Conservation (phyloP, 2,888 invertebrate genomes). For the Acronicta psi region DNA sequence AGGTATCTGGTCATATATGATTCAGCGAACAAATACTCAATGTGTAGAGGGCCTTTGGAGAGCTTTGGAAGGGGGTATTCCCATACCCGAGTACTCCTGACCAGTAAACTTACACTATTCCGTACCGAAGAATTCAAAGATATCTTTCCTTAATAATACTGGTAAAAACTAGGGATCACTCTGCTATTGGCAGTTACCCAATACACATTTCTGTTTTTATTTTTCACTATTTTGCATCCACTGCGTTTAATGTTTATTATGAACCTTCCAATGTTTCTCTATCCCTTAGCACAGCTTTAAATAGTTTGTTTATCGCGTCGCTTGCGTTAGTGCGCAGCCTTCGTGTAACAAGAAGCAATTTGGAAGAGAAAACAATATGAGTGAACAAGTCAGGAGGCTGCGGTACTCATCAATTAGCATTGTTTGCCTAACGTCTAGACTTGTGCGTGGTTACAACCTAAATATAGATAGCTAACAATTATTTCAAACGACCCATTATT, state of each 20-base stretch:
- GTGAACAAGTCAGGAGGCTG: conserved; percentile 20
- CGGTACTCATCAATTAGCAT: conserved; percentile 42
- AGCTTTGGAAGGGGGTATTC: too few relatives aligned
- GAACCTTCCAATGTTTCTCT: conserved; percentile 17
- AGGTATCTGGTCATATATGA: too few relatives aligned
- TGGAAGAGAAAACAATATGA: conserved; percentile 36
- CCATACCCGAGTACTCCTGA: too few relatives aligned
- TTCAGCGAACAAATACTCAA: too few relatives aligned
- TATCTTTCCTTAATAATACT: conserved; percentile 12
- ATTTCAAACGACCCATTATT: conserved; percentile 24
- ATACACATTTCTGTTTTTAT: conserved; percentile 40
- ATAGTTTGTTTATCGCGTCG: conserved; percentile 16
- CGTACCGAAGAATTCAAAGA: too few relatives aligned
- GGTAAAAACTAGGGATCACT: conserved; percentile 11
- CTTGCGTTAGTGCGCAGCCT: conserved; percentile 26
- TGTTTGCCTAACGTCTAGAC: conserved; percentile 54
- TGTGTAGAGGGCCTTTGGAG: too few relatives aligned
- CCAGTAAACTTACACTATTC: too few relatives aligned
- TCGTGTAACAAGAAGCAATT: conserved; percentile 15
- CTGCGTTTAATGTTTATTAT: conserved; percentile 26
- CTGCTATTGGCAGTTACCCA: conserved; percentile 46
- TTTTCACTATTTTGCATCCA: conserved; percentile 35
- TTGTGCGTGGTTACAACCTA: conserved; percentile 17
- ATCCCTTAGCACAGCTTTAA: conserved; percentile 7
- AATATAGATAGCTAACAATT: conserved; percentile 10